A percentile compares a stretch with the other conserved stretches of the same genome.
Conservation (phyloP, 2,888 invertebrate genomes). For the Nomada goodeniana region DNA sequence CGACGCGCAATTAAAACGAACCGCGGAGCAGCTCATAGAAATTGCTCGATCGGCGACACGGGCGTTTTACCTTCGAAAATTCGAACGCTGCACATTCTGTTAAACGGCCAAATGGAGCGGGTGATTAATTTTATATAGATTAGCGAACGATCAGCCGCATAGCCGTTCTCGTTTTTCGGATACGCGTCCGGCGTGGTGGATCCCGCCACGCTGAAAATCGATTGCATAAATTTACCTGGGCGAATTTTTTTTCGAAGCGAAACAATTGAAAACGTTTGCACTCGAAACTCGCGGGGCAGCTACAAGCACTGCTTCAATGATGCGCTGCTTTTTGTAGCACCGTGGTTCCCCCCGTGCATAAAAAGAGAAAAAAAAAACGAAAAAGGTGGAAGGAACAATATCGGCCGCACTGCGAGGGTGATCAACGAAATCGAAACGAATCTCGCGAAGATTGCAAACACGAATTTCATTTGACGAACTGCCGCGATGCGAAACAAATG, state of each 20-base stretch:
- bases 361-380: not conserved
- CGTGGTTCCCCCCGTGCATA: not conserved
- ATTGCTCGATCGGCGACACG: slow-evolving; percentile 7
- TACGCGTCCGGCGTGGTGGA: slow-evolving; percentile 14
- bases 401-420: too few relatives aligned
- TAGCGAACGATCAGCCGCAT: slow-evolving; percentile 24
- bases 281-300: slow-evolving; percentile 25
- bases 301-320: not conserved
- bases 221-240: slow-evolving; percentile 50
- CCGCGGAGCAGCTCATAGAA: slow-evolving; percentile 4
- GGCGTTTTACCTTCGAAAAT: not conserved
- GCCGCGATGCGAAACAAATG: not conserved
- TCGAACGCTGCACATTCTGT: not conserved
- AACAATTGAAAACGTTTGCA: not conserved
- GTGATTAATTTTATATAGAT: slow-evolving; percentile 62
- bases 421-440: slow-evolving; percentile 31
- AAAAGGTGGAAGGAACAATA: not conserved
- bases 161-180: slow-evolving; percentile 15
- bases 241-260: slow-evolving; percentile 48
- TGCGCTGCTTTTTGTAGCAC: not conserved
- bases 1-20: slow-evolving; percentile 24
- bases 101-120: slow-evolving; percentile 41
- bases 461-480: not conserved
- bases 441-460: not conserved
- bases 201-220: slow-evolving; percentile 18